Base-by-base conservation (phyloP, 2,888 invertebrate species). In the Conistra vaccinii region DNA sequence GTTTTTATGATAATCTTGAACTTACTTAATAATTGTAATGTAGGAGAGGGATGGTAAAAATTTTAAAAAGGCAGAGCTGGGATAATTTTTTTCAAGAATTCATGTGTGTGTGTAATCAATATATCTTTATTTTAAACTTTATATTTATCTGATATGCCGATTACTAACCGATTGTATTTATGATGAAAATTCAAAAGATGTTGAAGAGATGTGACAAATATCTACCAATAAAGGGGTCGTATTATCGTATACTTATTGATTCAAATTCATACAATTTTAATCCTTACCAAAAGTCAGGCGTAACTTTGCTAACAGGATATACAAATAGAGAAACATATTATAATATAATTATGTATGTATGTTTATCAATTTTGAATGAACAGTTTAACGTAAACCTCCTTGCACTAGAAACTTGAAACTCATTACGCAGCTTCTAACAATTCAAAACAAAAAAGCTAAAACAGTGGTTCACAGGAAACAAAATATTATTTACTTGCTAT, bases 371-470 rank as follows among this genome's bases (percentile, higher is more conserved):
- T 57, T 1, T 17, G 57, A 57, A 29, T 57, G 29, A 57, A 57
- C 7, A 29, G 3, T 29, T 57, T 29, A 57, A 61, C 58, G 2
- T 61, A 63, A 70, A 58, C 32, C 1, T 35, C 53, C 20, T 61
- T 68, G 20, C 12, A 45, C 35, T 35, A 35, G 17, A 39, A 73
- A 73, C 42, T 26, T 55, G 2, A 48, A 48, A 68, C 26, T 5
- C 26, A 53, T 53, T 62, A 29, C 23, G 14, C 32, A 26, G 7
- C 23, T 6, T 23, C 45, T 66, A 39, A 55, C 2, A 62, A 72
- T 83, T 23, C 69, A 72, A 69, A 72, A 72, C 67, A 70, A 55
- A n/a, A 51, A 29, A 51, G 6, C 69, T 65, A 51, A 69, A 63
- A 23, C n/a, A 3, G 14, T 72, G 26, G 53, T 61, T 76, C 62